Evolutionary conservation across 2,888 invertebrate genomes (phyloP).

Genomic region (Hydrotaea diabolus): DNA sequence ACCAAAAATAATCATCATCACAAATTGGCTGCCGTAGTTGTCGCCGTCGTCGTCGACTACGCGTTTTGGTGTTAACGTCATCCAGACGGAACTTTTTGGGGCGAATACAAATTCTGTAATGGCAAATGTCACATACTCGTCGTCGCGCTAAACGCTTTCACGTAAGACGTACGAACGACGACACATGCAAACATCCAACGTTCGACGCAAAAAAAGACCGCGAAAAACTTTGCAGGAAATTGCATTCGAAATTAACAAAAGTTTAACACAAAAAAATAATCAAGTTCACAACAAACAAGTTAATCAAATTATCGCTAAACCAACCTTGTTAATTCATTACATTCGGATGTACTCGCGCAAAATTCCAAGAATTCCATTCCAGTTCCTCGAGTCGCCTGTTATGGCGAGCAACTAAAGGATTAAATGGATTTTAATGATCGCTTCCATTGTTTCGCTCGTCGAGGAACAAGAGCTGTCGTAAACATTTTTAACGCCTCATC

Average conservation of each 20-base stretch:
- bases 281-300: not conserved
- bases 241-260: not conserved
- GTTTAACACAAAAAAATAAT: too few relatives aligned
- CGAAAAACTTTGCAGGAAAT: not conserved
- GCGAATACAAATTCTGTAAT: slow-evolving; percentile 39
- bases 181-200: not conserved
- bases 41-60: not conserved
- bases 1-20: slow-evolving; percentile 42
- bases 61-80: slow-evolving; percentile 52
- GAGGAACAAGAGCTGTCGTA: not conserved
- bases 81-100: slow-evolving; percentile 18
- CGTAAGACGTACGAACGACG: not conserved
- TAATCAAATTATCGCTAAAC: not conserved
- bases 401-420: not conserved
- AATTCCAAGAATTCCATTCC: not conserved
- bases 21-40: slow-evolving; percentile 54
- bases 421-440: slow-evolving; percentile 44
- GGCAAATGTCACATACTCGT: slow-evolving; percentile 63
- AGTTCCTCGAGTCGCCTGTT: not conserved
- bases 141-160: not conserved
- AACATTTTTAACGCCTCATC: slow-evolving; percentile 38
- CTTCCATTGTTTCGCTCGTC: slow-evolving; percentile 1
- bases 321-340: not conserved
- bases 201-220: not conserved
- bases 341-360: not conserved